phyloP scores from a whole-genome alignment of 2,113 vertebrate species.

The Tachycineta bicolor region DNA sequence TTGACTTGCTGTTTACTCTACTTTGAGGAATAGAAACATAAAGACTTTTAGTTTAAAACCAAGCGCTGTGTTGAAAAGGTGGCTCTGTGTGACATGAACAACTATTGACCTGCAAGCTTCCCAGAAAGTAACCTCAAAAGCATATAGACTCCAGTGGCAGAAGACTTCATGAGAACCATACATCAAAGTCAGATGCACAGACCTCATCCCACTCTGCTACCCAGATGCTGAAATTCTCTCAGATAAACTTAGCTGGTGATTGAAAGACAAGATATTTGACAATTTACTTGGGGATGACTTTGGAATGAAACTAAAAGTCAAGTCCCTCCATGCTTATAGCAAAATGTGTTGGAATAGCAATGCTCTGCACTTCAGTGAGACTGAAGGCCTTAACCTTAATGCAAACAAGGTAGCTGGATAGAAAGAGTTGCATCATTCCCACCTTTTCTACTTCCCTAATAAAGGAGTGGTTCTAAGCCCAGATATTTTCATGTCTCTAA shows the following conservation, averaged over 20 bases:
- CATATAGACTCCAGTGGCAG: rapidly evolving
- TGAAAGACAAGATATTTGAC: not conserved
- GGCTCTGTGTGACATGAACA: not conserved
- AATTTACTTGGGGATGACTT: not conserved
- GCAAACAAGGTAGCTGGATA: not conserved
- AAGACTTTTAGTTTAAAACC: not conserved
- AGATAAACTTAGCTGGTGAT: not conserved
- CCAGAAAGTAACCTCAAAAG: not conserved
- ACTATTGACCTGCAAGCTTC: not conserved
- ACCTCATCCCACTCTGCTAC: not conserved
- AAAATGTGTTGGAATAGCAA: not conserved
- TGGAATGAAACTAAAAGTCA: not conserved
- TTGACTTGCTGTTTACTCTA: not conserved
- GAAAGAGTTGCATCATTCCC: not conserved
- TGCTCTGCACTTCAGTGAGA: not conserved
- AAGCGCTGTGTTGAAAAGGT: not conserved
- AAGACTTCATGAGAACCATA: not conserved
- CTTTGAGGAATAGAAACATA: not conserved
- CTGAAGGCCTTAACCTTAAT: not conserved
- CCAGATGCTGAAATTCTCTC: not conserved
- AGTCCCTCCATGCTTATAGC: not conserved
- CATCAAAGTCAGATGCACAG: not conserved
- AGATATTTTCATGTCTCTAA: not conserved
- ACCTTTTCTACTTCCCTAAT: not conserved
- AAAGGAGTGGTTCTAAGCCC: not conserved